phyloP scores from a whole-genome alignment of 2,113 vertebrate genomes.

The Athene cunicularia region DNA sequence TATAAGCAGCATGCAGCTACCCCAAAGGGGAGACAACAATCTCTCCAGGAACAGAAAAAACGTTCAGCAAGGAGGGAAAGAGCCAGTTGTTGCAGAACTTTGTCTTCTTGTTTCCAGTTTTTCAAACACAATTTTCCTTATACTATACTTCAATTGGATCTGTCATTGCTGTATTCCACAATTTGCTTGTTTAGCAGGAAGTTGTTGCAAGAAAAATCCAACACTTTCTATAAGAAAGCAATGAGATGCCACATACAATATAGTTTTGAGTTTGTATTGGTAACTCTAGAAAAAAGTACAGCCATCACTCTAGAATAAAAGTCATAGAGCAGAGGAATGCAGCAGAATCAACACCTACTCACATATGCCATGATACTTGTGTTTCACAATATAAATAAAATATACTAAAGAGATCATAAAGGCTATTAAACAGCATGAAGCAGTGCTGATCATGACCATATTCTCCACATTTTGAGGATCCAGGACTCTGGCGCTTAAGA shows the following conservation, averaged over 20 bases:
- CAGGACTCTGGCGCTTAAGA: background rate
- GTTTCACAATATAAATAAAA: background rate
- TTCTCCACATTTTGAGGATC: background rate
- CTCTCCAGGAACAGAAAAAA: background rate
- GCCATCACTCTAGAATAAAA: background rate
- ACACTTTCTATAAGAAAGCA: background rate
- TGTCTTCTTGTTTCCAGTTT: background rate
- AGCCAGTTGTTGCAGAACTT: background rate
- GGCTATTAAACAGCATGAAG: background rate
- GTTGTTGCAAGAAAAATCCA: rapidly evolving
- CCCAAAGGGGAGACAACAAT: background rate
- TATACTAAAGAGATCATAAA: background rate
- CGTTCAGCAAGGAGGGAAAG: background rate
- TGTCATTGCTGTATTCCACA: background rate
- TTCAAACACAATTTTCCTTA: background rate
- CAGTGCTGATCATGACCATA: rapidly evolving
- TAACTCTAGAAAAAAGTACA: background rate
- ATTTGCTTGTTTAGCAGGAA: background rate
- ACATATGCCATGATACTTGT: background rate
- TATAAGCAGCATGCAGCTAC: background rate
- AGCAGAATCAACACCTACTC: background rate
- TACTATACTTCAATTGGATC: background rate
- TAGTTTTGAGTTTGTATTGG: background rate
- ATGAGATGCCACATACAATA: background rate
- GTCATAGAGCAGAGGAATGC: background rate